phyloP scores from a whole-genome alignment of 1,140 invertebrate genomes.

The Archivesica marissinica region DNA sequence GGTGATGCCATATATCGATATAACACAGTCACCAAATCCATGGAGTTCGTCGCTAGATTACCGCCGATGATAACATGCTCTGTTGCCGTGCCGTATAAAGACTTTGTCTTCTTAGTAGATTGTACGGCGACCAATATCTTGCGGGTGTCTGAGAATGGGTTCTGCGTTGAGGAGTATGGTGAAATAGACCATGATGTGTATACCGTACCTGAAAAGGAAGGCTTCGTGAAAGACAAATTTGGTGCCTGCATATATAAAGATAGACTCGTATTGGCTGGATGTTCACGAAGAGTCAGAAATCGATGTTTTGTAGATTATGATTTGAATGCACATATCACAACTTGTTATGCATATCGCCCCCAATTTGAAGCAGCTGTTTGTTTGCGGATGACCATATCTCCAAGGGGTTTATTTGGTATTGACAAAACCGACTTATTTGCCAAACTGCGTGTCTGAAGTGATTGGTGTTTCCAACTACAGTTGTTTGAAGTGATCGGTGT shows the following conservation, averaged over 20 bases:
- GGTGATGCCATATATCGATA: neutral
- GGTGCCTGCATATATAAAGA: slow-evolving; percentile 1
- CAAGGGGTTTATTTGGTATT: too few relatives aligned
- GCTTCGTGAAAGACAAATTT: neutral
- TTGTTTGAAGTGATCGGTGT: too few relatives aligned
- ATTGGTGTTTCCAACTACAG: too few relatives aligned
- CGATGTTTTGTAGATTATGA: neutral
- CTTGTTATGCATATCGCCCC: too few relatives aligned
- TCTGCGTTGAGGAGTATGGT: neutral
- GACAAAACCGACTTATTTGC: too few relatives aligned
- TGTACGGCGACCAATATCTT: neutral
- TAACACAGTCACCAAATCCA: neutral
- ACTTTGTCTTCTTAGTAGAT: neutral
- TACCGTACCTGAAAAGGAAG: neutral
- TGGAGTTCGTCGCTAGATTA: neutral
- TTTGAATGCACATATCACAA: neutral
- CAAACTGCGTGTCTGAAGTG: too few relatives aligned
- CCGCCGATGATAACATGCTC: too few relatives aligned
- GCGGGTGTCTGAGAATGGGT: neutral
- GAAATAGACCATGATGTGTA: neutral
- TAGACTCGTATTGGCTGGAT: neutral
- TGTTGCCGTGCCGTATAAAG: neutral
- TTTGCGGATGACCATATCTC: too few relatives aligned
- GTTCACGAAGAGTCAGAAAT: too few relatives aligned
- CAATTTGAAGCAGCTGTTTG: too few relatives aligned